phyloP scores from a whole-genome alignment of 2,888 invertebrate species.

The Pinctada fucata region DNA sequence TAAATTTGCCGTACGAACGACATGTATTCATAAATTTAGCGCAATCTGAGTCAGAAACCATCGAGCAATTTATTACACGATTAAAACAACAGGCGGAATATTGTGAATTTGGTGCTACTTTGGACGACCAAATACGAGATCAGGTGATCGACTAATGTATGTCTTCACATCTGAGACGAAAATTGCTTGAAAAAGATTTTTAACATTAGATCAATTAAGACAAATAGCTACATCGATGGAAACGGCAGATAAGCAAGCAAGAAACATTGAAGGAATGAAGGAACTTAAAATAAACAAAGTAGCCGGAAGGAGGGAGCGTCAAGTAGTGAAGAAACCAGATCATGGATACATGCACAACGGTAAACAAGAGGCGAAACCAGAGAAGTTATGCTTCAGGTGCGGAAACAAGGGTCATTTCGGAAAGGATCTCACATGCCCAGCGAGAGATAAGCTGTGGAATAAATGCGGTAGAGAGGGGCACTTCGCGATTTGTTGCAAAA shows the following conservation, averaged over 20 bases:
- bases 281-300: background rate
- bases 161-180: conserved; percentile 4
- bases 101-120: conserved; percentile 35
- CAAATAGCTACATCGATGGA: conserved; percentile 11
- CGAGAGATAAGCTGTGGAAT: conserved; percentile 9
- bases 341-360: too few relatives aligned
- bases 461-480: too few relatives aligned
- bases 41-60: conserved; percentile 32
- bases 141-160: conserved; percentile 38
- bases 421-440: conserved; percentile 11
- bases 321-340: conserved; percentile 2
- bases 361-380: conserved; percentile 1
- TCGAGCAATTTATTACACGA: conserved; percentile 29
- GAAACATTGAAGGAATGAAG: conserved; percentile 1
- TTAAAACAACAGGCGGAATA: conserved; percentile 31
- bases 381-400: conserved; percentile 1
- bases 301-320: background rate
- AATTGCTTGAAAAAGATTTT: conserved; percentile 25
- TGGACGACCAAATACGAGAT: conserved; percentile 38
- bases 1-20: conserved; percentile 39
- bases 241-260: conserved; percentile 18
- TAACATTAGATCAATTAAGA: conserved; percentile 18
- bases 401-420: conserved; percentile 6
- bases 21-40: conserved; percentile 33
- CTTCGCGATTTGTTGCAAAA: too few relatives aligned